Base-by-base conservation (phyloP, 2,113 vertebrate species). In the Pachyramphus minor region DNA sequence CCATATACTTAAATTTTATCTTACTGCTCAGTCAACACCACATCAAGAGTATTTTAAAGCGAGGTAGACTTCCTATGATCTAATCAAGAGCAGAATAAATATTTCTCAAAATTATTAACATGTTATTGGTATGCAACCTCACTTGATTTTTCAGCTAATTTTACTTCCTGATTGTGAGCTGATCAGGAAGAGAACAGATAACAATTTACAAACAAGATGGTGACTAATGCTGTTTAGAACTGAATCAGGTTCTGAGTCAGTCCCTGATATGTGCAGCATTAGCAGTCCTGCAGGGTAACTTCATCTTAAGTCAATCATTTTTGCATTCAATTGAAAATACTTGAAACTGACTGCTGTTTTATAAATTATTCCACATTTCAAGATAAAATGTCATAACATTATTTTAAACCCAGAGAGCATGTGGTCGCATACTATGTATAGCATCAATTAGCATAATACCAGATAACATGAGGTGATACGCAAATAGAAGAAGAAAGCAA, bases 121-220 rank as follows among this genome's bases (percentile, higher is more conserved):
- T n/a, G 5, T 22, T 76, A 59, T 66, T 91, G 42, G 12, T 69
- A 71, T 42, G 27, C 69, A 82, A 45, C 49, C 17, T 77, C 37
- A 33, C 69, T 89, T 91, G 81, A 56, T 79, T 84, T 86, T 86
- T 90, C 47, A 88, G 35, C 53, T 87, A 73, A 90, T 89, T 90
- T 90, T 64, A 39, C 22, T 82, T 82, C 53, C 59, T 81, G 80
- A 62, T 68, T 82, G 22, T 72, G 17, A 89, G 42, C 15, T 72
- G 45, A 76, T 78, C 31, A 81, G 37, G 62, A 77, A 55, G 21
- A 85, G 22, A 77, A 79, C 16, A 71, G 37, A 33, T 7, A 75
- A 45, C 68, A 59, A 69, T 69, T 92, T 89, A 12, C 14, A 31
- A 62, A 66, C 5, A 66, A 63, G 30, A 12, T 27, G 49, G 28